Evolutionary conservation across 2,888 invertebrate genomes (phyloP).

Genomic region (Eilema depressum): DNA sequence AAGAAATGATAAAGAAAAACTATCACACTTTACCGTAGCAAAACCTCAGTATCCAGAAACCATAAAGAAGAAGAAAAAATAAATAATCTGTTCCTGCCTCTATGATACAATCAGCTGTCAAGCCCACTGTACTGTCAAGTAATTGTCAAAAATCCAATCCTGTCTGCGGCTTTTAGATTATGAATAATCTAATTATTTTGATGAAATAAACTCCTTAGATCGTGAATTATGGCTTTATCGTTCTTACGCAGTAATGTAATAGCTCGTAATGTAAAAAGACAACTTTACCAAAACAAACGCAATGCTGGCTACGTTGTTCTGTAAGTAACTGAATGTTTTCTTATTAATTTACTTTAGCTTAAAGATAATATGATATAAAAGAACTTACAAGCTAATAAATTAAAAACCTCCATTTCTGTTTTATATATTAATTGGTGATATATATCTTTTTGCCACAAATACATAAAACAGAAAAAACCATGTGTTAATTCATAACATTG

Average conservation of each 20-base stretch:
- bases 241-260: slow-evolving; percentile 76
- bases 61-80: not conserved
- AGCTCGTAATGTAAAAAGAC: slow-evolving; percentile 73
- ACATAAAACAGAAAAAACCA: not conserved
- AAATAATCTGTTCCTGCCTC: not conserved
- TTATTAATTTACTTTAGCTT: not conserved
- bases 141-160: slow-evolving; percentile 52
- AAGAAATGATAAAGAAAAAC: no score
- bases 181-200: slow-evolving; percentile 58
- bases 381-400: not conserved
- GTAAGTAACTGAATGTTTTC: slow-evolving; percentile 82
- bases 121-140: no score
- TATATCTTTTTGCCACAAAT: no score
- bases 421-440: not conserved
- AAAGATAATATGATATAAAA: slow-evolving; percentile 3
- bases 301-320: slow-evolving; percentile 90
- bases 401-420: not conserved
- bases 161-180: slow-evolving; percentile 58
- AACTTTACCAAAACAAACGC: slow-evolving; percentile 84
- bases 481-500: not conserved
- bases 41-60: not conserved
- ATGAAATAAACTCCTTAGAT: slow-evolving; percentile 35
- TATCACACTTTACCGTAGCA: not conserved
- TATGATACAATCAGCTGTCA: slow-evolving; percentile 29
- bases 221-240: slow-evolving; percentile 73